Base-by-base conservation (phyloP, 53 echinoderm and acorn worm genomes). In the Paracentrotus lividus region DNA sequence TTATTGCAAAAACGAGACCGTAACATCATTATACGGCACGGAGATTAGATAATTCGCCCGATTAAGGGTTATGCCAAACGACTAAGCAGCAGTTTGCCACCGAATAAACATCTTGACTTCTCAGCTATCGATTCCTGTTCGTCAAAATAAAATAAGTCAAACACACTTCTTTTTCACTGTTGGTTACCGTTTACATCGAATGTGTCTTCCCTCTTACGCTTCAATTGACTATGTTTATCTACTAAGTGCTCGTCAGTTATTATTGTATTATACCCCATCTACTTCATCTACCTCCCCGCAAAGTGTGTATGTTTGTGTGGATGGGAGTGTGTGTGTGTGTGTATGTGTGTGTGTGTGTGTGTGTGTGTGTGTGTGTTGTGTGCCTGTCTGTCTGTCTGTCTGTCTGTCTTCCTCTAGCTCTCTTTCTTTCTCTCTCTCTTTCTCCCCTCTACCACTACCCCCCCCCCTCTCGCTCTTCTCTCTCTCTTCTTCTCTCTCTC, bases 11-110 rank as follows among this genome's bases (percentile, higher is more conserved):
- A 45, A 45, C 47, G 81, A 81, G 47, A 81, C 81, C 45, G 49
- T 81, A 45, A 81, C 45, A 47, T 12, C 47, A 81, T 44, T 81
- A 47, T 81, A 5, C 27, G 81, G 2, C 49, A 47, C 44, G 81
- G 12, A 47, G 44, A 81, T 81, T 81, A 6, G 47, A 81, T 81
- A 45, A 81, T 81, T 81, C 81, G 81, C 45, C 81, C 47, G 81
- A 81, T 81, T 45, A 81, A 20, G 38, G 44, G 18, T 76, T 6
- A 42, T 76, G 42, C 76, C 76, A 76, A 76, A 36, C 21, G 42
- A 76, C 76, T 76, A 21, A 76, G 76, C 76, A 76, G 76, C 40
- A 36, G 45, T 47, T 81, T 26, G 81, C 10, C 45, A 8, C 10
- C 45, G 2, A 14, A 26, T 26, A 10, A 81, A 45, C 45, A 45